Base-by-base conservation (phyloP, 2,797 vertebrate genomes). In the Macrochelys suwanniensis region DNA sequence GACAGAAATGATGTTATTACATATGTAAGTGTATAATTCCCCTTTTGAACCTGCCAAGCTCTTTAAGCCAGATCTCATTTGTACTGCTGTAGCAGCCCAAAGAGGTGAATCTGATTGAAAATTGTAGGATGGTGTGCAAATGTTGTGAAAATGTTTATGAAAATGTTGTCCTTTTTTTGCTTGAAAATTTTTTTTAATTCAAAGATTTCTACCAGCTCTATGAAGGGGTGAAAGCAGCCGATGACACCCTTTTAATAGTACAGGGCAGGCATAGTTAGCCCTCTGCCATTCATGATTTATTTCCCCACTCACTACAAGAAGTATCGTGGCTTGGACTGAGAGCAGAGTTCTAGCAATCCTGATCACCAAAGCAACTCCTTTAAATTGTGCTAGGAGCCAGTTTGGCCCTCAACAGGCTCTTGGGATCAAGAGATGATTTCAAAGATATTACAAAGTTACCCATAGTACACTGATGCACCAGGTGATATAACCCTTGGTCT, bases 1-100 rank as follows among this genome's bases (percentile, higher is more conserved):
- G 78, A 74, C 81, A 79, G 85, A 94, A 83, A 19, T 71, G 23
- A 71, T 81, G 57, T 87, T 93, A 53, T 61, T 89, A 91, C 65
- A 68, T 53, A 79, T 71, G 80, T 87, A 88, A 87, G 84, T 49
- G 49, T 84, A 93, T 88, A 19, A 1, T 80, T 94, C 84, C 49
- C 42, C 15, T 21, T 82, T 76, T 25, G 71, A 37, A 15, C 25
- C 42, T 45, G 37, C 25, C 23, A 11, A 17, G 16, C 19, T 68
- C 65, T 82, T 51, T 54, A 91, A 84, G 54, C 21, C 54, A 96
- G 77, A 37, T 11, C 49, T 84, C n/a, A 2, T 21, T 56, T 88
- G 5, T 12, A 93, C 51, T 9, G 37, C 74, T 94, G 81, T 42
- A 77, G 86, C 61, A 49, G 6, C 65, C n/a, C 65, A 68, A 61